Evolutionary conservation across 2,113 vertebrate species (phyloP).

Genomic region (Nothoprocta perdicaria): DNA sequence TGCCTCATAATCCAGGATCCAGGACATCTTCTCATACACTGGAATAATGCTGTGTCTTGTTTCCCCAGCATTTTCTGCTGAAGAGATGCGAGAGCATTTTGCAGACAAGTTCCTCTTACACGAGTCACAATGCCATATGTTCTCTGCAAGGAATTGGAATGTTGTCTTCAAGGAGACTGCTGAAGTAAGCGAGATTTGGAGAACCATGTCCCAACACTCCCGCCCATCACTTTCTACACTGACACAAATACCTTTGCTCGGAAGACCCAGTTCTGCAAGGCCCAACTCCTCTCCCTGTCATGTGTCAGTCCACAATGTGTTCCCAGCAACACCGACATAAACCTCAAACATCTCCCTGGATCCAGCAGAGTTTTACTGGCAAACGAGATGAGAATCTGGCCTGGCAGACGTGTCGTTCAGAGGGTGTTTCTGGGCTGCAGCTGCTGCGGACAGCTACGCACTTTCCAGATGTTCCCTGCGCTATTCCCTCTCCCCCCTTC

Average conservation of each 20-base stretch:
- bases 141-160: background rate
- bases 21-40: background rate
- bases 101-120: background rate
- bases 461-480: conserved; percentile 1
- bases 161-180: background rate
- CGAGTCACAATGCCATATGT: background rate
- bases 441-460: background rate
- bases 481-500: conserved; percentile 27
- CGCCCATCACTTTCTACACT: background rate
- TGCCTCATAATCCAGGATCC: background rate
- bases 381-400: background rate
- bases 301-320: rapidly evolving
- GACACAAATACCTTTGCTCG: background rate
- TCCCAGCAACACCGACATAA: background rate
- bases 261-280: background rate
- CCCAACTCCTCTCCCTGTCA: background rate
- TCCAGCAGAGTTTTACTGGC: background rate
- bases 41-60: rapidly evolving
- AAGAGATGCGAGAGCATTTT: background rate
- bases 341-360: background rate
- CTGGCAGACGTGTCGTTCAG: background rate
- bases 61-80: background rate
- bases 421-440: background rate
- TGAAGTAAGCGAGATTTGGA: conserved; percentile 6
- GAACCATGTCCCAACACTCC: background rate